Conservation (phyloP, 2,113 vertebrate genomes). For the Laticauda laticaudata region DNA sequence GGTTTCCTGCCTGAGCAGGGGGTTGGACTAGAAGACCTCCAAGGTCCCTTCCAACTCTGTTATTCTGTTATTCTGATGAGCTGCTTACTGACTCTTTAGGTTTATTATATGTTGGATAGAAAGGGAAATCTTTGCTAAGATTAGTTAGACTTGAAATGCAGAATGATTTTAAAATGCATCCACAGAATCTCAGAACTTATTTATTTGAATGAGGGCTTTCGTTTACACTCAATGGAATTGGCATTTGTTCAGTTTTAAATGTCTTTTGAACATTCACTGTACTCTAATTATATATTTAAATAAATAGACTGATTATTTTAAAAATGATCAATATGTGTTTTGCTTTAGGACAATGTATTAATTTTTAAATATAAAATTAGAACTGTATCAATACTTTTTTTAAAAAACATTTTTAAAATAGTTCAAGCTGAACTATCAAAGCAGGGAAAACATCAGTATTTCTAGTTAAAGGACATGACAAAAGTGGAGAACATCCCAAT, state of each 20-base stretch:
- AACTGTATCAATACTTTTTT: not conserved
- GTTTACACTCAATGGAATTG: not conserved
- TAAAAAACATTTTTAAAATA: not conserved
- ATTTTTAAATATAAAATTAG: constrained; percentile 4
- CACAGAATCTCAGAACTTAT: not conserved
- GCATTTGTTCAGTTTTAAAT: constrained; percentile 3
- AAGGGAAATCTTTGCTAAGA: not conserved
- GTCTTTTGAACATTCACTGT: constrained; percentile 4
- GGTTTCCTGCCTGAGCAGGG: not conserved
- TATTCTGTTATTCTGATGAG: not conserved
- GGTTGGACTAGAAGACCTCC: no score
- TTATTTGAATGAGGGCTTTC: not conserved
- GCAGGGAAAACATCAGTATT: not conserved
- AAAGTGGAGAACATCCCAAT: not conserved
- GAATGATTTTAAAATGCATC: not conserved
- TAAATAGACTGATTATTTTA: not conserved
- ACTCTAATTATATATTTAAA: not conserved
- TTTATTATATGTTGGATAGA: not conserved
- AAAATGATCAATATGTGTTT: not conserved
- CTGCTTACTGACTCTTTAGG: not conserved
- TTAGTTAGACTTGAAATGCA: not conserved
- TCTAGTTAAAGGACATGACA: not conserved
- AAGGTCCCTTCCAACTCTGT: not conserved
- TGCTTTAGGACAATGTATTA: not conserved
- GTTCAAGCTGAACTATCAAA: not conserved